These are phyloP conservation scores for Hanleya hanleyi DNA, from an alignment of 2,888 invertebrate genomes.

Conservation along the genomic window DNA sequence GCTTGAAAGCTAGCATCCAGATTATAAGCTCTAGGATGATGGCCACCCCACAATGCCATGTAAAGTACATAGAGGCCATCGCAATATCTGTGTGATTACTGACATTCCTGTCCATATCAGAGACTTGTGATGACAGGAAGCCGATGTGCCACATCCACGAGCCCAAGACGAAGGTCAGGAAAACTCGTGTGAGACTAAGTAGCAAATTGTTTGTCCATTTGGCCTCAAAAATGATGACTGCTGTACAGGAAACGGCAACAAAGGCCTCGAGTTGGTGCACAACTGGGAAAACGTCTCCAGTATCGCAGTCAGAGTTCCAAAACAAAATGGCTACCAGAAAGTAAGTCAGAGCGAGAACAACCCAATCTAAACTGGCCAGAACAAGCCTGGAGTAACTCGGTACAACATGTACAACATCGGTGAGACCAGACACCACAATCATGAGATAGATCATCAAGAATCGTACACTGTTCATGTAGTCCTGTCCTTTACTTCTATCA, in stretches of 20 bases:
- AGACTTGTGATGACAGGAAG: neutral
- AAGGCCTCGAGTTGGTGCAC: neutral
- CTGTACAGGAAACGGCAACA: neutral
- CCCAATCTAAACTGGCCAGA: neutral
- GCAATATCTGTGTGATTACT: neutral
- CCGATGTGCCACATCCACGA: constrained; percentile 35
- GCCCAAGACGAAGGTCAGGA: constrained; percentile 31
- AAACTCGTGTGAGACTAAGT: constrained; percentile 6
- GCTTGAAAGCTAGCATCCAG: constrained; percentile 34
- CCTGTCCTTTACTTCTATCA: neutral
- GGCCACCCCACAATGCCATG: constrained; percentile 34
- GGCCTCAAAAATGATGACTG: neutral
- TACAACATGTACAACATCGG: neutral
- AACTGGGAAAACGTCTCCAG: neutral
- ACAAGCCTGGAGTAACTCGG: neutral
- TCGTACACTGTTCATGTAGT: neutral
- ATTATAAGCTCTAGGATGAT: constrained; percentile 25
- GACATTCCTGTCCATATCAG: neutral
- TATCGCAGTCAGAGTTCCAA: neutral
- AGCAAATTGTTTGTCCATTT: neutral
- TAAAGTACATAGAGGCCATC: constrained; percentile 31
- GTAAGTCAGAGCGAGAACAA: neutral
- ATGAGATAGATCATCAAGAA: neutral
- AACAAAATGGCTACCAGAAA: neutral
- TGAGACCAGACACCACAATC: neutral